Percentiles rank a stretch among this genome's conserved stretches.
phyloP scores from a whole-genome alignment of 53 echinoderm and acorn worm species.

The Hippasteria phrygiana region DNA sequence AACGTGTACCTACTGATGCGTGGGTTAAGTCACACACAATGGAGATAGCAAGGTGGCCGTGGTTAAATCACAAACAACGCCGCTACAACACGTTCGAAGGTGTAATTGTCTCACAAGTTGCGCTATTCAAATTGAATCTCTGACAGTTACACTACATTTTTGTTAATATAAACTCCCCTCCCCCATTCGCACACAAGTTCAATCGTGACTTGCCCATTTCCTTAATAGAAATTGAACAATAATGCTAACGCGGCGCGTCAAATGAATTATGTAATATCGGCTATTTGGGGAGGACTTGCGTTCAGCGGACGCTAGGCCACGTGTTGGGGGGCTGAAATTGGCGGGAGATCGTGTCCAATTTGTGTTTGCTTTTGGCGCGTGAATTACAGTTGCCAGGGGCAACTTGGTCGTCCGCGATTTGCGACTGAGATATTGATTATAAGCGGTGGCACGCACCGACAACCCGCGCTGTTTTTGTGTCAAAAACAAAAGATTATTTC shows the following conservation, averaged over 20 bases:
- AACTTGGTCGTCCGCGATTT: not conserved
- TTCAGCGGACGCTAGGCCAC: conserved; percentile 27
- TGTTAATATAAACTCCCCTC: not conserved
- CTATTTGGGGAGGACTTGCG: not conserved
- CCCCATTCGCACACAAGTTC: not conserved
- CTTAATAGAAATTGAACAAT: conserved; percentile 26
- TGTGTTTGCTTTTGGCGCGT: conserved; percentile 49
- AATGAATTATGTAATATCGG: conserved; percentile 43
- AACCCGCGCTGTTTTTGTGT: not conserved
- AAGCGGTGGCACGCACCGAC: conserved; percentile 19
- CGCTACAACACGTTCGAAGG: conserved; percentile 16
- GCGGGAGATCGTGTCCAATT: conserved; percentile 41
- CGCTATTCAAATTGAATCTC: conserved; percentile 41
- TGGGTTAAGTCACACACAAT: not conserved
- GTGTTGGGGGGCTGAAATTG: conserved; percentile 32
- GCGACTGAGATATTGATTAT: not conserved
- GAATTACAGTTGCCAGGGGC: conserved; percentile 25
- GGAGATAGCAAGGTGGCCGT: not conserved
- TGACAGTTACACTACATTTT: not conserved
- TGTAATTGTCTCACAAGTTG: conserved; percentile 6
- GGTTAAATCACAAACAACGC: not conserved
- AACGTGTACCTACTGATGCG: not conserved
- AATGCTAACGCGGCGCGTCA: not conserved
- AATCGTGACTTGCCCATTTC: conserved; percentile 10
- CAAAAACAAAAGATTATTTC: not conserved